phyloP scores from a whole-genome alignment of 2,113 vertebrate species.

The Sebastes schlegelii region DNA sequence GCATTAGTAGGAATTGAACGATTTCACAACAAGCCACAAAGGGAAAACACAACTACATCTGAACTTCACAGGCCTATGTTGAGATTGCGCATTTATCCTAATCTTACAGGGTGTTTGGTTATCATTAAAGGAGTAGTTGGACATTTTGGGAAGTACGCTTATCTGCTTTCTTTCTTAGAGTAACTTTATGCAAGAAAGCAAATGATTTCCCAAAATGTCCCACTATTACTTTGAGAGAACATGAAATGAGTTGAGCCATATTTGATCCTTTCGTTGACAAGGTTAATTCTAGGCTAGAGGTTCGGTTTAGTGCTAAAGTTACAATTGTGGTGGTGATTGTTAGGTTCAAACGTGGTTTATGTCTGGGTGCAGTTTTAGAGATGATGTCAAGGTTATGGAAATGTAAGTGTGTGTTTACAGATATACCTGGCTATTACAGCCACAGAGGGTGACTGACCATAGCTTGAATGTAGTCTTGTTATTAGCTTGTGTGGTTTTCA shows the following conservation, averaged over 20 bases:
- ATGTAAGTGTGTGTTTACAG: neutral
- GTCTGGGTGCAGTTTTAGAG: neutral
- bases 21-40: neutral
- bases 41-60: slow-evolving; percentile 2
- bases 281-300: neutral
- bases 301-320: neutral
- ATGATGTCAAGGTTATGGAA: slow-evolving; percentile 7
- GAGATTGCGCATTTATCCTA: too few relatives aligned
- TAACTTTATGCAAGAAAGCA: neutral
- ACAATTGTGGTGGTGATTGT: slow-evolving; percentile 6
- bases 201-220: neutral
- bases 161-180: too few relatives aligned
- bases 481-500: neutral
- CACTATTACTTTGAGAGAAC: neutral
- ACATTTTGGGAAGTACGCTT: too few relatives aligned
- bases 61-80: neutral
- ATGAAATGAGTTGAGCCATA: neutral
- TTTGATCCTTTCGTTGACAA: slow-evolving; percentile 5
- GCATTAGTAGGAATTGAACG: neutral
- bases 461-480: too few relatives aligned
- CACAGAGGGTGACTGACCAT: neutral
- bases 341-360: slow-evolving; percentile 1
- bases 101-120: neutral
- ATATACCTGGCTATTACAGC: neutral
- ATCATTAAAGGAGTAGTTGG: too few relatives aligned